These are phyloP conservation scores for Tympanuchus pallidicinctus DNA, from an alignment of 2,113 vertebrate species.

Conservation along the genomic window DNA sequence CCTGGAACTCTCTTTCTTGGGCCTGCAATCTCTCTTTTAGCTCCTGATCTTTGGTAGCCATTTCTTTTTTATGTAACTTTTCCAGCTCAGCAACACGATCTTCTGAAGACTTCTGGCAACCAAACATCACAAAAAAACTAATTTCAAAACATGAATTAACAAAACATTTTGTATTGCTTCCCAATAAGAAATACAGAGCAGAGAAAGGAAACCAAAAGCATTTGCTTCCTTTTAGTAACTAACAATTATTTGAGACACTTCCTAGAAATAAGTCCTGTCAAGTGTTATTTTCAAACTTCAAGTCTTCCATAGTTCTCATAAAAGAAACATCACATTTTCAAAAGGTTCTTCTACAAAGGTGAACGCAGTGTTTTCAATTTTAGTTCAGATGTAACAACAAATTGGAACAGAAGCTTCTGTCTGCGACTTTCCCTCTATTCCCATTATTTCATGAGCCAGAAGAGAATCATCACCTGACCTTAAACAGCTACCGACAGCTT, in stretches of 20 bases:
- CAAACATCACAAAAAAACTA: background rate
- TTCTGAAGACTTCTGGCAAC: conserved; percentile 88
- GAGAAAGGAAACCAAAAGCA: background rate
- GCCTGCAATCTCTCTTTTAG: conserved; percentile 70
- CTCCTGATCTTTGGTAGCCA: conserved; percentile 88
- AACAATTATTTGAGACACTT: background rate
- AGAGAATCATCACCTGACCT: background rate
- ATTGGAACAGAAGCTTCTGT: background rate
- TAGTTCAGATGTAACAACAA: background rate
- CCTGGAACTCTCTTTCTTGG: conserved; percentile 73
- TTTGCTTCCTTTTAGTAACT: background rate
- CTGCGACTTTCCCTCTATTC: background rate
- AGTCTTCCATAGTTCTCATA: background rate
- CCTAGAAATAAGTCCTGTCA: background rate
- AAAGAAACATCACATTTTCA: background rate
- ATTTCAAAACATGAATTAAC: background rate
- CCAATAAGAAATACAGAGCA: background rate
- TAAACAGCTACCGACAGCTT: background rate
- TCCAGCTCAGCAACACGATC: conserved; percentile 84
- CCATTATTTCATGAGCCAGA: background rate
- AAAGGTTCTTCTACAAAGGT: background rate
- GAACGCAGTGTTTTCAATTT: background rate
- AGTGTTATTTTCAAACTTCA: background rate
- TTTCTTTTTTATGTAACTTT: conserved; percentile 82
- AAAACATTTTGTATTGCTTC: background rate